Conservation (phyloP, 1,140 invertebrate species). For the Portunus trituberculatus region DNA sequence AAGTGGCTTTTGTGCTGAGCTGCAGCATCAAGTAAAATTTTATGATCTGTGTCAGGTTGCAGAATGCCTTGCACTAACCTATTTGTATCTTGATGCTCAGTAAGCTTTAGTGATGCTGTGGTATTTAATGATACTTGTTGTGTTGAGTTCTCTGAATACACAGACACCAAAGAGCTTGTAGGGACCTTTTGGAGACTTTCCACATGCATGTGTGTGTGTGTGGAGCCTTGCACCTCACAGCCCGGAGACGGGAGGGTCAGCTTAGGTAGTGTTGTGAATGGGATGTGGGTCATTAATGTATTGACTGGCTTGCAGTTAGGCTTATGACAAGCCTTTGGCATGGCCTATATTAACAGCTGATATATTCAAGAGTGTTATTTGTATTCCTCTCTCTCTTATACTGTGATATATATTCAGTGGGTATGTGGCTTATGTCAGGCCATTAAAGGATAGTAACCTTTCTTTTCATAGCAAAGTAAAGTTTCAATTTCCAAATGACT, state of each 20-base stretch:
- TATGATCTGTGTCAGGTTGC: not conserved
- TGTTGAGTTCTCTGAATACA: not conserved
- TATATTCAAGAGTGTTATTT: slow-evolving; percentile 3
- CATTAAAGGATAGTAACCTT: not conserved
- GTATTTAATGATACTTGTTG: not conserved
- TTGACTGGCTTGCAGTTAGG: not conserved
- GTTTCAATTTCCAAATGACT: not conserved
- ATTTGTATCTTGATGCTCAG: not conserved
- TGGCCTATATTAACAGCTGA: not conserved
- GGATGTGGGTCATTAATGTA: not conserved
- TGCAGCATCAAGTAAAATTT: not conserved
- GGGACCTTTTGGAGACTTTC: not conserved
- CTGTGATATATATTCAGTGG: slow-evolving; percentile 1
- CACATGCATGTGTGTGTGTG: not conserved
- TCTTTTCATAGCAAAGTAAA: not conserved
- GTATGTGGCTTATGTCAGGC: not conserved
- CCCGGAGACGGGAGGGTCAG: not conserved
- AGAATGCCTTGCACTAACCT: not conserved
- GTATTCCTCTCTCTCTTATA: not conserved
- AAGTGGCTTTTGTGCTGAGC: not conserved
- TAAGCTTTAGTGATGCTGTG: not conserved
- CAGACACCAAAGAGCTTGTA: slow-evolving; percentile 25
- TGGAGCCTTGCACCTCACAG: not conserved
- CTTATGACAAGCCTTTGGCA: not conserved
- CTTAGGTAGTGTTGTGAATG: not conserved